Evolutionary conservation across 37 sponge, comb jelly and placozoan species (phyloP), one percentile per base, ranked within the genome.

Genomic region (Agelas oroides): DNA sequence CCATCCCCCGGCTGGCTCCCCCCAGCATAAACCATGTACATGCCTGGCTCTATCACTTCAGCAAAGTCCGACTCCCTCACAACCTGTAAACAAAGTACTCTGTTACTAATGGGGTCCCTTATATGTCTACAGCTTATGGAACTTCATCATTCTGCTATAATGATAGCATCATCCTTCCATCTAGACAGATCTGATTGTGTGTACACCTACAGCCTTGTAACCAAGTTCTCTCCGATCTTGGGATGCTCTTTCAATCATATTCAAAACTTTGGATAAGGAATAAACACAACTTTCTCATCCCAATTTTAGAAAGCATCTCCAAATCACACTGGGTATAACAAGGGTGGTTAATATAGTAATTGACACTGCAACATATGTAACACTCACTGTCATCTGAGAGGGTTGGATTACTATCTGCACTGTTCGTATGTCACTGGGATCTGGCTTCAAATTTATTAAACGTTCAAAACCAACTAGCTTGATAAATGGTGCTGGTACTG

Each of bases 31-130:
- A 84, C 70, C 21, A 55, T 35, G 35, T 73, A 75, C 55, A 27
- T 20, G 1, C 85, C 85, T 65, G 85, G 85, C 69, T 76, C 77
- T 19, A 84, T 23, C 79, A 78, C 65, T 28, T 62, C 65, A 64
- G 65, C 79, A 63, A 24, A 65, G 64, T 64, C 79, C 30, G 23
- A 24, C 5, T 78, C 79, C 30, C 36, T 24, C 30, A 78, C 65
- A 15, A 78, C 79, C 79, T 78, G 53, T 2, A 55, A 39, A 2
- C 21, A 8, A 33, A 21, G 35, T 36, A 34, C 35, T 21, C 35
- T 21, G 21, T 34, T 36, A 70, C 36, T 33, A 70, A n/a, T n/a
- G n/a, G n/a, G n/a, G n/a, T n/a, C n/a, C n/a, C n/a, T n/a, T n/a
- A n/a, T n/a, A n/a, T n/a, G n/a, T n/a, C n/a, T n/a, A n/a, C n/a